These are phyloP conservation scores for Anoura caudifer DNA, from an alignment of 2,113 vertebrate species.

Conservation along the genomic window DNA sequence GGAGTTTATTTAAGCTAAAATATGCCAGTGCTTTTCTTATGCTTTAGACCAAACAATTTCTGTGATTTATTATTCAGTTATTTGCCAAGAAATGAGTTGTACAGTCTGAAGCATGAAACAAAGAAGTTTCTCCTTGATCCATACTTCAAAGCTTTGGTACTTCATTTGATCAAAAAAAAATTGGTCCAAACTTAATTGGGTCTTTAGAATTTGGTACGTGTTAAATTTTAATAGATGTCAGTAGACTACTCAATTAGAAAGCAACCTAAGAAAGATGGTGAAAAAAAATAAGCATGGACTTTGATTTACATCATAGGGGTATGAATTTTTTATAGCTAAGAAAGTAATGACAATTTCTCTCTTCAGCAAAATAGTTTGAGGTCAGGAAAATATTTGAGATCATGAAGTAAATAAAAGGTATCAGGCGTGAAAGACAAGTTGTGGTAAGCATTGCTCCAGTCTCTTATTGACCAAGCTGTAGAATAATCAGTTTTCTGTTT, in stretches of 20 bases:
- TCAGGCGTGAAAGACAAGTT: not conserved
- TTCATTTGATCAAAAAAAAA: not conserved
- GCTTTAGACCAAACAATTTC: not conserved
- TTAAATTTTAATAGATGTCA: conserved; percentile 19
- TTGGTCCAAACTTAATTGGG: not conserved
- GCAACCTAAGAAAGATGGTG: not conserved
- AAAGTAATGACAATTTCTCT: not conserved
- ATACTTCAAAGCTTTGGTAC: not conserved
- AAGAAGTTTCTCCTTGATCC: not conserved
- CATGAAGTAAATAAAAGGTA: not conserved
- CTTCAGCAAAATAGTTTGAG: not conserved
- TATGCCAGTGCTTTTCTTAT: not conserved
- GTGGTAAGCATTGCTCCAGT: not conserved
- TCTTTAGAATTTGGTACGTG: not conserved
- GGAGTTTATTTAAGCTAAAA: not conserved
- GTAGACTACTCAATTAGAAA: not conserved
- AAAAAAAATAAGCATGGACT: not conserved
- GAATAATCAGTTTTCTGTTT: conserved; percentile 6
- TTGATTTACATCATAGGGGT: not conserved
- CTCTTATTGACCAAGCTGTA: not conserved
- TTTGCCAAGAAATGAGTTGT: not conserved
- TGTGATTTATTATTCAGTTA: not conserved
- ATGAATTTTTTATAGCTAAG: not conserved
- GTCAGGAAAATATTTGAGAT: not conserved
- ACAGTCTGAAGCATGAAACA: not conserved